phyloP scores from a whole-genome alignment of 2,888 invertebrate genomes.

The Caenorhabditis sp. region DNA sequence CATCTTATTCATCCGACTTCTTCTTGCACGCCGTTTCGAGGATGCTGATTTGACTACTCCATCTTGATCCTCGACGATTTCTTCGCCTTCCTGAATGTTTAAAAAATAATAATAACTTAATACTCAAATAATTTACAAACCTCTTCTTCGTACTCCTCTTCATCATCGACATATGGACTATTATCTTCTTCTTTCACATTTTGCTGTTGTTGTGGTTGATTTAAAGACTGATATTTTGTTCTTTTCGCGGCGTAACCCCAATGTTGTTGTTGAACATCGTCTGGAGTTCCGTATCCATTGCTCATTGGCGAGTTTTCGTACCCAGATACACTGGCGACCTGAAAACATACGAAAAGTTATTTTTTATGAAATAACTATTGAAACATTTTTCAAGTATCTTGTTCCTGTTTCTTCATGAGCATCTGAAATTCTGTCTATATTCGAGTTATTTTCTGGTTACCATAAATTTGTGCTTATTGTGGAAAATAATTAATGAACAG shows the following conservation, averaged over 20 bases:
- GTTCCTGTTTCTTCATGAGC: no score
- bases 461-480: no score
- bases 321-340: slow-evolving; percentile 13
- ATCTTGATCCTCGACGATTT: slow-evolving; percentile 28
- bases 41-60: slow-evolving; percentile 23
- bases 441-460: no score
- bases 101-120: no score
- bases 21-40: slow-evolving; percentile 57
- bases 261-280: slow-evolving; percentile 21
- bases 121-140: slow-evolving; percentile 2
- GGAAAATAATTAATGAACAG: no score
- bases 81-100: slow-evolving; percentile 33
- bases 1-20: slow-evolving; percentile 55
- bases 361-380: no score
- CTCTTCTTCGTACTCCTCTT: slow-evolving; percentile 25
- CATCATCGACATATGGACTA: slow-evolving; percentile 16
- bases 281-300: slow-evolving; percentile 19
- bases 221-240: slow-evolving; percentile 8
- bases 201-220: neutral
- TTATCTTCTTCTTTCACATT: neutral
- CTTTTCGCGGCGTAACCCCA: slow-evolving; percentile 37
- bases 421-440: no score
- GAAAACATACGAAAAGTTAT: no score
- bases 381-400: no score
- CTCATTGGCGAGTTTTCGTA: slow-evolving; percentile 21